Evolutionary conservation across 35 echinoderm and acorn worm species (phyloP).

Genomic region (Patiria miniata): DNA sequence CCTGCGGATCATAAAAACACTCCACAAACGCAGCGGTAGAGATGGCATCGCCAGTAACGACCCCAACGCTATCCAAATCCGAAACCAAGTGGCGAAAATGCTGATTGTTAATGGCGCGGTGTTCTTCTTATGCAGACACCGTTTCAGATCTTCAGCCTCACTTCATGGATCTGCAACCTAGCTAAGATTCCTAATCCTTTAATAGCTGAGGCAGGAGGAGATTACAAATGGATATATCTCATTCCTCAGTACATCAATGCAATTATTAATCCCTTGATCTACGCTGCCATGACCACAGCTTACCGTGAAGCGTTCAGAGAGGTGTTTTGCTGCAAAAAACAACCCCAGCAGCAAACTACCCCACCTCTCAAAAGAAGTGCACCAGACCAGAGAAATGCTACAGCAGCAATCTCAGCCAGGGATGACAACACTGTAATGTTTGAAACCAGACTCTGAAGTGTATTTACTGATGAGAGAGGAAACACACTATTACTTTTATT

Average conservation of each 20-base stretch:
- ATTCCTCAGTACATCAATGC: not conserved
- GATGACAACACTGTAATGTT: too few relatives aligned
- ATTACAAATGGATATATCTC: too few relatives aligned
- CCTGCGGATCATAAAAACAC: not conserved
- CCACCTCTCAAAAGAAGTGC: too few relatives aligned
- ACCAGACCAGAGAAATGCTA: too few relatives aligned
- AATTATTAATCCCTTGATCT: slow-evolving; percentile 1
- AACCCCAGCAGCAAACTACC: too few relatives aligned
- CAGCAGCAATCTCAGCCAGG: too few relatives aligned
- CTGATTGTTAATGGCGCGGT: slow-evolving; percentile 1
- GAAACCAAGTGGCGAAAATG: slow-evolving; percentile 15
- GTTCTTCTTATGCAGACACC: slow-evolving; percentile 17
- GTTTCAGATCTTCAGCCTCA: not conserved
- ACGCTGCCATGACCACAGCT: not conserved
- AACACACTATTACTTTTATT: too few relatives aligned
- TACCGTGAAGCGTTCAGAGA: not conserved
- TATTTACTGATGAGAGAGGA: too few relatives aligned
- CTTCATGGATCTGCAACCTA: not conserved
- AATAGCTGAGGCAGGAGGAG: not conserved
- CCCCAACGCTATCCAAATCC: not conserved
- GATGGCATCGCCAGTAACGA: too few relatives aligned
- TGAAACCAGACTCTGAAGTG: too few relatives aligned
- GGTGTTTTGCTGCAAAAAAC: not conserved
- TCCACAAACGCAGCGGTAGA: not conserved
- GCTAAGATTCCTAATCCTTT: not conserved